Conservation (phyloP, 2,113 vertebrate species). For the Labeo rohita region DNA sequence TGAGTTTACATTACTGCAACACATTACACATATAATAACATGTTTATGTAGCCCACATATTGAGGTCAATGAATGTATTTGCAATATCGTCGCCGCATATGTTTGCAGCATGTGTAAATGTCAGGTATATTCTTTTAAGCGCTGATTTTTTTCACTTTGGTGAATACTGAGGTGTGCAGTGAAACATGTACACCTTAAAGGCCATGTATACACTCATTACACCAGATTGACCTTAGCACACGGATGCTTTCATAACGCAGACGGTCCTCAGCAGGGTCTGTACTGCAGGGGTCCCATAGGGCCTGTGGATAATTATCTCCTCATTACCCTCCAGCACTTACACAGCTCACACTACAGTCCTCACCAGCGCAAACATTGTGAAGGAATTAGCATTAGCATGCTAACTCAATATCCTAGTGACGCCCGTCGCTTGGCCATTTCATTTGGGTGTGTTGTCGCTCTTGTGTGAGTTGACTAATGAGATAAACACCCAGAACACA, state of each 20-base stretch:
- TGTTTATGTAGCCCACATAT: neutral
- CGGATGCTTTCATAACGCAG: slow-evolving; percentile 6
- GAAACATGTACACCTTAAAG: slow-evolving; percentile 20
- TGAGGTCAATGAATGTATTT: slow-evolving; percentile 4
- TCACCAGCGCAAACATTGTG: neutral
- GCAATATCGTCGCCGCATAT: neutral
- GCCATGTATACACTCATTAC: slow-evolving; percentile 13
- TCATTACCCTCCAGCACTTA: slow-evolving; percentile 33
- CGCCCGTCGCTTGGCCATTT: slow-evolving; percentile 7
- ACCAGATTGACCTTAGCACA: slow-evolving; percentile 17
- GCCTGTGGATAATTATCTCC: slow-evolving; percentile 27
- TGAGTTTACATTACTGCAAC: neutral
- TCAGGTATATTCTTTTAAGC: neutral
- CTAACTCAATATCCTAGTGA: neutral
- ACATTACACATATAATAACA: slow-evolving; percentile 5
- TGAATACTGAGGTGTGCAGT: neutral
- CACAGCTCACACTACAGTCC: neutral
- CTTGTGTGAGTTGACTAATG: slow-evolving; percentile 35
- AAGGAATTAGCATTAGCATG: slow-evolving; percentile 38
- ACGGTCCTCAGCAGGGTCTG: slow-evolving; percentile 18
- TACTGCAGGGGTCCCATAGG: slow-evolving; percentile 33
- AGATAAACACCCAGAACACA: slow-evolving; percentile 48
- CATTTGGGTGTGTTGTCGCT: neutral
- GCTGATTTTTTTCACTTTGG: neutral
- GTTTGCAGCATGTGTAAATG: slow-evolving; percentile 10